Evolutionary conservation across 2,888 invertebrate species (phyloP).

Genomic region (Dermolepida albohirtum): DNA sequence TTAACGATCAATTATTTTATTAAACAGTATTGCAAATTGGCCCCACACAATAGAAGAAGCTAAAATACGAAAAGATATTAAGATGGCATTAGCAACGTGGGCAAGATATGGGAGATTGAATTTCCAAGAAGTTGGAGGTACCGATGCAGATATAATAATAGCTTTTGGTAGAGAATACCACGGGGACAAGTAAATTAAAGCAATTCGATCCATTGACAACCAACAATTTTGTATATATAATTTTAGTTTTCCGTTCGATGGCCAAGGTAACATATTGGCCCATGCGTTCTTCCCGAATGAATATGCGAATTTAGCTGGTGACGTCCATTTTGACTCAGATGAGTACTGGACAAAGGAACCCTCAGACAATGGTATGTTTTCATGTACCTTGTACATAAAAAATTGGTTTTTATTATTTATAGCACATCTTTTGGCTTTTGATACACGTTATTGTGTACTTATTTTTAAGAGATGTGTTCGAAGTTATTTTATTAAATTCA

Average conservation of each 20-base stretch:
- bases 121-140: constrained; percentile 67
- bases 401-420: too few relatives aligned
- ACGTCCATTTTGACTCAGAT: constrained; percentile 84
- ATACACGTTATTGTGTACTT: too few relatives aligned
- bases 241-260: constrained; percentile 80
- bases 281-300: constrained; percentile 83
- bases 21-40: constrained; percentile 76
- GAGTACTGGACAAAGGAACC: constrained; percentile 75
- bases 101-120: constrained; percentile 73
- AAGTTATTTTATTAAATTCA: too few relatives aligned
- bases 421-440: too few relatives aligned
- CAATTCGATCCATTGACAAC: not conserved
- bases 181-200: constrained; percentile 72
- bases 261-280: constrained; percentile 77
- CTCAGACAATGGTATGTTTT: constrained; percentile 53
- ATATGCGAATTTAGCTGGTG: constrained; percentile 70
- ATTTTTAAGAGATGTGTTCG: too few relatives aligned
- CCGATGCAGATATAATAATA: constrained; percentile 79
- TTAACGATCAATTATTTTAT: constrained; percentile 1
- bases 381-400: too few relatives aligned
- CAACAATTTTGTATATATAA: not conserved
- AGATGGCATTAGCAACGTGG: constrained; percentile 76
- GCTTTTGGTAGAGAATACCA: constrained; percentile 77
- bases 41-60: constrained; percentile 71
- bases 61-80: constrained; percentile 70